phyloP scores from a whole-genome alignment of 2,113 vertebrate species.

The Dasypus novemcinctus region DNA sequence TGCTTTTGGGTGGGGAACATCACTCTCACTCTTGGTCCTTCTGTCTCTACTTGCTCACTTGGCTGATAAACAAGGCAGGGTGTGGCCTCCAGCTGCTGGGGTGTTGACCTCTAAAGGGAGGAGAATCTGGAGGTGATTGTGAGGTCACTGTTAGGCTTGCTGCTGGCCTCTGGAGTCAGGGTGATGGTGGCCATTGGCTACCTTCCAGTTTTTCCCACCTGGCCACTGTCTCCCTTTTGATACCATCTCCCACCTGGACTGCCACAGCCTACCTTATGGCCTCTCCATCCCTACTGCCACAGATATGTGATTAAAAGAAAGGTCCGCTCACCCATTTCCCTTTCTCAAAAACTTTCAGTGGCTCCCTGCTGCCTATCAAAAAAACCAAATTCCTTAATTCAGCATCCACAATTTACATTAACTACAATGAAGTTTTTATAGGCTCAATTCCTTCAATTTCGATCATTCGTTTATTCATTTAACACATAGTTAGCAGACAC shows the following conservation, averaged over 20 bases:
- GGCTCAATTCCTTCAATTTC: background rate
- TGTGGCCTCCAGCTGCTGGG: background rate
- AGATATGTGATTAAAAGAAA: background rate
- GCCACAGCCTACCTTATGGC: background rate
- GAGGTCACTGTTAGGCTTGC: constrained; percentile 61
- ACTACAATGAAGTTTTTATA: background rate
- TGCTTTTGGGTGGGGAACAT: rapidly evolving
- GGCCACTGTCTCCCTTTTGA: too few relatives aligned
- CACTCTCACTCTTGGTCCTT: rapidly evolving
- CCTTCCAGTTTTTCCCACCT: background rate
- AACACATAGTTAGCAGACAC: background rate
- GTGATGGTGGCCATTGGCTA: background rate
- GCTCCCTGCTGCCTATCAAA: background rate
- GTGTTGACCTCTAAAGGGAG: background rate
- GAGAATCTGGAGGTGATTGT: constrained; percentile 35
- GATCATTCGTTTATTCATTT: background rate
- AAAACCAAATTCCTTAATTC: background rate
- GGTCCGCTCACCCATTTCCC: background rate
- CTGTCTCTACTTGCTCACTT: background rate
- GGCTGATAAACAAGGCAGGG: background rate
- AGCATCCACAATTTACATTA: background rate
- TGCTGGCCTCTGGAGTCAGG: background rate
- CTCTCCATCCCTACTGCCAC: background rate
- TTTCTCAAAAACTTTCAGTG: background rate
- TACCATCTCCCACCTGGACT: background rate